phyloP scores from a whole-genome alignment of 2,113 vertebrate species.

The Peromyscus maniculatus region DNA sequence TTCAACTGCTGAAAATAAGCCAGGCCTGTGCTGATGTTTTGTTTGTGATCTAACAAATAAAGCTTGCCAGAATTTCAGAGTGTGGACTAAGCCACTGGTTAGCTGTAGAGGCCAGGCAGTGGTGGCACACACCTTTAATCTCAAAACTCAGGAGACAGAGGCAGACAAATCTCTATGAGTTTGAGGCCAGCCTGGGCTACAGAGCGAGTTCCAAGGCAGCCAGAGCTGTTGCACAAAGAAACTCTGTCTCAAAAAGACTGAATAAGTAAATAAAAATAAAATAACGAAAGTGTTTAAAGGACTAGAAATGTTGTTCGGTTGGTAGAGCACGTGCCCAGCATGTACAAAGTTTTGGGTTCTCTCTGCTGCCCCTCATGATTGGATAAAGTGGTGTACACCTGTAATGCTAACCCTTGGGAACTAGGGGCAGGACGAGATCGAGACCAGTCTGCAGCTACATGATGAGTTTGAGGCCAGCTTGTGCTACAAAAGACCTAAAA shows the following conservation, averaged over 20 bases:
- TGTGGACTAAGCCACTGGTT: too few species aligned
- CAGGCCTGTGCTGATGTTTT: too few species aligned
- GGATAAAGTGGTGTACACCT: neutral
- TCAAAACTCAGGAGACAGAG: too few species aligned
- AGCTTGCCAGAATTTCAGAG: too few species aligned
- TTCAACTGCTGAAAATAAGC: too few species aligned
- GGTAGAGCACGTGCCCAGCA: neutral
- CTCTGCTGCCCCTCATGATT: neutral
- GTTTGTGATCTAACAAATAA: too few species aligned
- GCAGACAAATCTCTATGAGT: too few species aligned
- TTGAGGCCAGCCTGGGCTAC: neutral
- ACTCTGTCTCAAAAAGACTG: neutral
- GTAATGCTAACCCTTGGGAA: neutral
- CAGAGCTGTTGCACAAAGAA: neutral
- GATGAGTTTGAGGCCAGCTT: neutral
- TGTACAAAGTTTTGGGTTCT: neutral
- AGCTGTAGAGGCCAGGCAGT: too few species aligned
- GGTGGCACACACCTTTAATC: too few species aligned
- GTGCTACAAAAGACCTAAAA: neutral
- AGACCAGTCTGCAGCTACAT: neutral
- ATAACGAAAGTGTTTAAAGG: neutral
- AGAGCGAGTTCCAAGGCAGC: neutral
- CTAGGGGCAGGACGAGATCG: neutral
- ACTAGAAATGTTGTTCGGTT: neutral
- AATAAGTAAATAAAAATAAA: neutral